Conservation (phyloP, 2,797 vertebrate genomes). For the Hypotaenidia okinawae region DNA sequence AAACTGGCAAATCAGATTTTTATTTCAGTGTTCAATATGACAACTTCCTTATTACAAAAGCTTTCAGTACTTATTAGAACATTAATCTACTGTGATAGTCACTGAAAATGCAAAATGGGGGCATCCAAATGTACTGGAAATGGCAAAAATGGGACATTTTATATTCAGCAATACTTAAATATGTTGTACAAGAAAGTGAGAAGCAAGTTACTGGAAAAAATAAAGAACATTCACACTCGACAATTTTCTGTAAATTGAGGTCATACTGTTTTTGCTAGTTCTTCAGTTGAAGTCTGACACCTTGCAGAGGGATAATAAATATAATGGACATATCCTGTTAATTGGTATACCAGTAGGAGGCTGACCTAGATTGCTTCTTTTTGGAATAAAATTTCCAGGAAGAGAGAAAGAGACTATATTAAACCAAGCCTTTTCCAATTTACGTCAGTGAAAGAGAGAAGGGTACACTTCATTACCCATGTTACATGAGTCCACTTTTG, state of each 20-base stretch:
- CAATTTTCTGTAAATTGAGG: constrained; percentile 22
- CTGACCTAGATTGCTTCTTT: constrained; percentile 39
- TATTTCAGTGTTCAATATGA: not conserved
- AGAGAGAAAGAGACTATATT: not conserved
- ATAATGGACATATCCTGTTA: constrained; percentile 25
- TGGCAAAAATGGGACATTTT: not conserved
- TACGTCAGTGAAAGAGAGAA: not conserved
- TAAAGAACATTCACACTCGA: not conserved
- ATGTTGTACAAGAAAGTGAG: not conserved
- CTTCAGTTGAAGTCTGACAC: constrained; percentile 31
- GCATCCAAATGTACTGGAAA: not conserved
- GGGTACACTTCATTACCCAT: constrained; percentile 19
- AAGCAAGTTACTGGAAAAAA: not conserved
- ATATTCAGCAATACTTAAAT: not conserved
- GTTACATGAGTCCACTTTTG: constrained; percentile 20
- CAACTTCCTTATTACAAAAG: not conserved
- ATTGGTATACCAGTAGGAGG: constrained; percentile 33
- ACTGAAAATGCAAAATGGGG: not conserved
- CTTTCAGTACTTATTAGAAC: not conserved
- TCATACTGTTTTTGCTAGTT: not conserved
- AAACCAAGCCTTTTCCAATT: constrained; percentile 32
- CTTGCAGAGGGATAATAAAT: constrained; percentile 31
- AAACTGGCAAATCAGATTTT: not conserved
- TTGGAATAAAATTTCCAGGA: constrained; percentile 34
- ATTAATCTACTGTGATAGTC: not conserved